Evolutionary conservation across 2,888 invertebrate species (phyloP).

Genomic region (Plebejus argus): DNA sequence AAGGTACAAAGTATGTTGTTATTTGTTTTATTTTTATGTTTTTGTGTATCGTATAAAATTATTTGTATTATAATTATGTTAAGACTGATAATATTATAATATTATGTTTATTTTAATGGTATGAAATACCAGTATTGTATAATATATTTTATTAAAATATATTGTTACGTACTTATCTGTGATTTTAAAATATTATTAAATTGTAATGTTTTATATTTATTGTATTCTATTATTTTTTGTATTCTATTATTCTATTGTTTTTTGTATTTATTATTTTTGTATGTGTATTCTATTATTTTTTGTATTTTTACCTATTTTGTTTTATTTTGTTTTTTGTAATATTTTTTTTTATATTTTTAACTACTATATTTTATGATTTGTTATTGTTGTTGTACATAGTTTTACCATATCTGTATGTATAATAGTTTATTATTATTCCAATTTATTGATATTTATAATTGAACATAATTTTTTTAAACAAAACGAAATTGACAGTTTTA

Average conservation of each 20-base stretch:
- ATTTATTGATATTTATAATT: background rate
- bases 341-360: background rate
- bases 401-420: background rate
- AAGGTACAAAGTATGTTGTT: slow-evolving; percentile 2
- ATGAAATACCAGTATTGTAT: background rate
- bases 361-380: background rate
- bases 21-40: too few relatives aligned
- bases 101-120: background rate
- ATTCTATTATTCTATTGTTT: too few relatives aligned
- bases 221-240: background rate
- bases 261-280: background rate
- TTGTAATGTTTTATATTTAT: background rate
- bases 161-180: background rate
- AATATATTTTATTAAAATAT: background rate
- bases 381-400: background rate
- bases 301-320: background rate
- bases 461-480: background rate
- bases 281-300: background rate
- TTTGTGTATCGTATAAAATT: slow-evolving; percentile 24
- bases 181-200: background rate
- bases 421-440: background rate
- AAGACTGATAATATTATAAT: background rate
- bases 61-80: background rate
- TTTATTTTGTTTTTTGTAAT: background rate
- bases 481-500: too few relatives aligned